These are phyloP conservation scores for Hydrophis major DNA, from an alignment of 2,797 vertebrate species.

Conservation along the genomic window DNA sequence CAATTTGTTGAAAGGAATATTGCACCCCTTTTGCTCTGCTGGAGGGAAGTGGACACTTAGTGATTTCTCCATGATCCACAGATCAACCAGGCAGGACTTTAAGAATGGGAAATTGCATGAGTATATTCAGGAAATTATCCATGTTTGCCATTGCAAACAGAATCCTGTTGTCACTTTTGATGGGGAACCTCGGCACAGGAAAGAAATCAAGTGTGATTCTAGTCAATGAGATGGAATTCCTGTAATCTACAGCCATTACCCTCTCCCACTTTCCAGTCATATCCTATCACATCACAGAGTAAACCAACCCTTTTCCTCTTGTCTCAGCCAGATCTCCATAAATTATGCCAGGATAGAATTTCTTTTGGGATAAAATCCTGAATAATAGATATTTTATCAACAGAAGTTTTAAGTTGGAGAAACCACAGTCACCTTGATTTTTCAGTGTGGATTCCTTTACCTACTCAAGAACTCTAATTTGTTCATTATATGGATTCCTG, in stretches of 20 bases:
- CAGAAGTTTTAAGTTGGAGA: background rate
- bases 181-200: background rate
- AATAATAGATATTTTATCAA: background rate
- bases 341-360: background rate
- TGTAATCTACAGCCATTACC: background rate
- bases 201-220: background rate
- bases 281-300: background rate
- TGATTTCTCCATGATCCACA: background rate
- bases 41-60: background rate
- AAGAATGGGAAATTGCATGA: background rate
- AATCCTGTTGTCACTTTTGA: background rate
- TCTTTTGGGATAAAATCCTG: background rate
- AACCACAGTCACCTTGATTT: background rate
- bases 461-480: too few species aligned
- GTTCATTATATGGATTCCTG: background rate
- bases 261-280: background rate
- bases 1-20: background rate
- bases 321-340: background rate
- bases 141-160: background rate
- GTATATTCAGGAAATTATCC: background rate
- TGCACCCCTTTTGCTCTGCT: background rate
- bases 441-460: background rate
- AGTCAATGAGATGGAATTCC: background rate
- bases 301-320: background rate
- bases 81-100: background rate